These are phyloP conservation scores for Gobio gobio DNA, from an alignment of 2,113 vertebrate species.

Conservation along the genomic window DNA sequence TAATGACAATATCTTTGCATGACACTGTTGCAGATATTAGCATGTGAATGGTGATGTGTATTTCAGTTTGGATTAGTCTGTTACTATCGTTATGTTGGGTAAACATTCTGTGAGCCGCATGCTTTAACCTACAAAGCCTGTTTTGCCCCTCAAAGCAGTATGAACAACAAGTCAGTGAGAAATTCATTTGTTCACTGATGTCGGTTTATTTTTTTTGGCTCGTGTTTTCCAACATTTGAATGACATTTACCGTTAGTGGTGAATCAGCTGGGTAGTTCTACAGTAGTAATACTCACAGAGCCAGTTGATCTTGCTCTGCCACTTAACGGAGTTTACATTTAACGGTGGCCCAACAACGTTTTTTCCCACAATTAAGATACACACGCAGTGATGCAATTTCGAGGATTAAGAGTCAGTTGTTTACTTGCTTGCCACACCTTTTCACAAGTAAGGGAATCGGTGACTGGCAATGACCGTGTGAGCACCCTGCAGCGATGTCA, in stretches of 20 bases:
- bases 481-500: constrained; percentile 25
- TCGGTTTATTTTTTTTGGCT: constrained; percentile 25
- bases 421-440: constrained; percentile 35
- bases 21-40: not conserved
- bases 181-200: not conserved
- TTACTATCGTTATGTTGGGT: constrained; percentile 36
- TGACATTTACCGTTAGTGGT: constrained; percentile 79
- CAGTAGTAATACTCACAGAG: constrained; percentile 64
- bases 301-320: constrained; percentile 74
- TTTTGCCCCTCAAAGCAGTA: constrained; percentile 24
- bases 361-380: constrained; percentile 73
- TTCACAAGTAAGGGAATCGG: constrained; percentile 23
- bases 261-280: constrained; percentile 74
- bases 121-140: constrained; percentile 6
- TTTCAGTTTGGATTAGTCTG: constrained; percentile 44
- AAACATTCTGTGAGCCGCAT: not conserved
- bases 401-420: constrained; percentile 38
- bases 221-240: constrained; percentile 64
- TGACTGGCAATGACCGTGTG: constrained; percentile 31
- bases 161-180: constrained; percentile 38
- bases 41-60: constrained; percentile 16
- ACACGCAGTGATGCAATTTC: constrained; percentile 53
- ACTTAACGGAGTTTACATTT: constrained; percentile 78
- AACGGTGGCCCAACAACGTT: constrained; percentile 65
- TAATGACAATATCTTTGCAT: not conserved